Percentiles rank a stretch among this genome's conserved stretches.
These are phyloP conservation scores for Hemithea aestivaria DNA, from an alignment of 2,888 invertebrate genomes.

Conservation along the genomic window DNA sequence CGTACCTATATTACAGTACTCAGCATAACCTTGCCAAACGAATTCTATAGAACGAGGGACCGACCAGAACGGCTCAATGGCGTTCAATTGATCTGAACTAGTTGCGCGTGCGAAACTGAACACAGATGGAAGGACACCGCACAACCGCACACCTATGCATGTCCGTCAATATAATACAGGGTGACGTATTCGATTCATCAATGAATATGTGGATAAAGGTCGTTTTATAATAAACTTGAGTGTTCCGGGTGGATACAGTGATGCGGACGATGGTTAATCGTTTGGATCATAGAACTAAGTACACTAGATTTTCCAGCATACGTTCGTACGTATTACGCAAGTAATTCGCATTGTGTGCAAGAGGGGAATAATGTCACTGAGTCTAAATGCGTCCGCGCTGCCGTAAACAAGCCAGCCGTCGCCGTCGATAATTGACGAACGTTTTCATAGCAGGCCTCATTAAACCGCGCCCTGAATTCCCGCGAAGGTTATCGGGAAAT, in stretches of 20 bases:
- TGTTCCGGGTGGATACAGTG: slow-evolving; percentile 21
- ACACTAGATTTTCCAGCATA: no score
- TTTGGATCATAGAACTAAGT: slow-evolving; percentile 13
- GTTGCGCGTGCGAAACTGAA: slow-evolving; percentile 68
- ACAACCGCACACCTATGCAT: slow-evolving; percentile 42
- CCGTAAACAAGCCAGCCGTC: slow-evolving; percentile 70
- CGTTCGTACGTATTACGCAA: slow-evolving; percentile 38
- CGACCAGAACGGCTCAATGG: slow-evolving; percentile 56
- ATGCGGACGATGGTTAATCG: slow-evolving; percentile 16
- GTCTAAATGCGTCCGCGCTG: slow-evolving; percentile 72
- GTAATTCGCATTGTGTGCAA: slow-evolving; percentile 41
- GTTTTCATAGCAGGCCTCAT: slow-evolving; percentile 72
- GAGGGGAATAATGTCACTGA: slow-evolving; percentile 59
- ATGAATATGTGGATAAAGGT: slow-evolving; percentile 24
- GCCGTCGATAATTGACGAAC: slow-evolving; percentile 75
- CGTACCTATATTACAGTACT: slow-evolving; percentile 37
- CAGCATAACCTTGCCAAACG: slow-evolving; percentile 63
- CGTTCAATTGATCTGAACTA: slow-evolving; percentile 72
- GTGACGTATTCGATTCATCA: slow-evolving; percentile 20
- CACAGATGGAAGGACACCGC: slow-evolving; percentile 49
- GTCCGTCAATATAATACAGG: slow-evolving; percentile 30
- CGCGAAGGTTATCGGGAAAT: slow-evolving; percentile 62
- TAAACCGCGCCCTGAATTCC: slow-evolving; percentile 71
- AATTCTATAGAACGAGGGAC: slow-evolving; percentile 58
- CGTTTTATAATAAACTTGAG: slow-evolving; percentile 21